A percentile compares a stretch with the other conserved stretches of the same genome.
Conservation (phyloP, 2,113 vertebrate species). For the Ursus arctos region DNA sequence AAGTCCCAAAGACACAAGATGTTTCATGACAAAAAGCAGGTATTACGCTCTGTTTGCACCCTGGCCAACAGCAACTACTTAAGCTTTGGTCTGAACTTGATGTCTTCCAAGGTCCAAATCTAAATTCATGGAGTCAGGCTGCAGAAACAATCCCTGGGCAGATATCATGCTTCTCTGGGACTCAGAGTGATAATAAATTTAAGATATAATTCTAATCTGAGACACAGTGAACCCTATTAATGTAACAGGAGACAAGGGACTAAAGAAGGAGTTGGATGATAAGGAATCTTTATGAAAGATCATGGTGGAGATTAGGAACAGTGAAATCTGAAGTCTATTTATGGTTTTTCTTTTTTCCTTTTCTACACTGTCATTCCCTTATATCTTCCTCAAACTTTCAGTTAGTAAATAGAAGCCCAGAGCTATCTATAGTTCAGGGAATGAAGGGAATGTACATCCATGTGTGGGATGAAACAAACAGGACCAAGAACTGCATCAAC, state of each 20-base stretch:
- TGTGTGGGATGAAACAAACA: neutral
- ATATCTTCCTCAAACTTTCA: neutral
- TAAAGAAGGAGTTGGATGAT: neutral
- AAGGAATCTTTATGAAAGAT: neutral
- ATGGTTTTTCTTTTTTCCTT: neutral
- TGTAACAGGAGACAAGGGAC: neutral
- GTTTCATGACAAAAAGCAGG: neutral
- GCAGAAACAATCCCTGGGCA: neutral
- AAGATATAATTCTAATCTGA: neutral
- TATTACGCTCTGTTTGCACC: neutral
- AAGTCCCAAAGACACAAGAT: neutral
- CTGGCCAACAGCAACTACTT: neutral
- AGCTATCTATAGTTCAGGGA: neutral
- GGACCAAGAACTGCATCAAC: neutral
- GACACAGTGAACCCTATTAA: neutral
- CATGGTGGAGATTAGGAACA: neutral
- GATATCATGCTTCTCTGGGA: neutral
- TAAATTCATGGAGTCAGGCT: neutral
- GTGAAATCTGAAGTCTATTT: neutral
- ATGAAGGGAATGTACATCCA: neutral
- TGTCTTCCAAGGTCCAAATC: neutral
- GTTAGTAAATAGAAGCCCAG: neutral
- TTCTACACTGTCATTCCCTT: neutral
- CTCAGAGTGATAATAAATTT: neutral
- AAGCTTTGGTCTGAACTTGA: neutral